phyloP scores from a whole-genome alignment of 2,113 vertebrate species.

The Erythrocercus mccallii region DNA sequence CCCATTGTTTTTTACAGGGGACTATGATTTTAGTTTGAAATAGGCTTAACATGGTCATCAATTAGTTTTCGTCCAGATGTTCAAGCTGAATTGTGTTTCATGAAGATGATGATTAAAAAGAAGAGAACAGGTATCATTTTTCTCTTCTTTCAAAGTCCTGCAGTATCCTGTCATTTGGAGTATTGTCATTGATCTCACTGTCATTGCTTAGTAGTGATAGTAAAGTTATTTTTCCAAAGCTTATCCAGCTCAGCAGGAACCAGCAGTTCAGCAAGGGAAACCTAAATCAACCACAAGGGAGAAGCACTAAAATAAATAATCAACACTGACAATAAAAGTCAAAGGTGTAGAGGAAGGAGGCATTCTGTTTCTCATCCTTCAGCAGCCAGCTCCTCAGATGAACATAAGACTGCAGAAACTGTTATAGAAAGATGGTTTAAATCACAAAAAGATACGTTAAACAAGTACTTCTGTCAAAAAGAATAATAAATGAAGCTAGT shows the following conservation, averaged over 20 bases:
- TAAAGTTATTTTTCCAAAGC: conserved; percentile 50
- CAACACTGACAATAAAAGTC: conserved; percentile 49
- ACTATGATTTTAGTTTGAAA: neutral
- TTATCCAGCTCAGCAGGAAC: conserved; percentile 37
- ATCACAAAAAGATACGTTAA: neutral
- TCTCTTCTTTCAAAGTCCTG: conserved; percentile 12
- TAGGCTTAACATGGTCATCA: neutral
- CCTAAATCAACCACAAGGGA: neutral
- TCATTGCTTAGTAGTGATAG: conserved; percentile 7
- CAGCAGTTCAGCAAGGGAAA: conserved; percentile 18
- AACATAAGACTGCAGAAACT: neutral
- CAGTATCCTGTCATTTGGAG: neutral
- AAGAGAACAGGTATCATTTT: neutral
- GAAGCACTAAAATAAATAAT: conserved; percentile 49
- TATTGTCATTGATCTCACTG: neutral
- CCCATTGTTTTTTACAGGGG: neutral
- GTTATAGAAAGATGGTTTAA: neutral
- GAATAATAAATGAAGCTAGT: neutral
- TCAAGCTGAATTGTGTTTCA: neutral
- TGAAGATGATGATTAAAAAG: neutral
- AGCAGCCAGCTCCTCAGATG: neutral
- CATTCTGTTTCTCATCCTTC: neutral
- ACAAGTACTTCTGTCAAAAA: neutral
- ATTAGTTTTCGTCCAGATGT: neutral
- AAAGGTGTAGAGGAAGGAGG: conserved; percentile 40